Base-by-base conservation (phyloP, 2,113 vertebrate genomes). In the Scartelaos histophorus region DNA sequence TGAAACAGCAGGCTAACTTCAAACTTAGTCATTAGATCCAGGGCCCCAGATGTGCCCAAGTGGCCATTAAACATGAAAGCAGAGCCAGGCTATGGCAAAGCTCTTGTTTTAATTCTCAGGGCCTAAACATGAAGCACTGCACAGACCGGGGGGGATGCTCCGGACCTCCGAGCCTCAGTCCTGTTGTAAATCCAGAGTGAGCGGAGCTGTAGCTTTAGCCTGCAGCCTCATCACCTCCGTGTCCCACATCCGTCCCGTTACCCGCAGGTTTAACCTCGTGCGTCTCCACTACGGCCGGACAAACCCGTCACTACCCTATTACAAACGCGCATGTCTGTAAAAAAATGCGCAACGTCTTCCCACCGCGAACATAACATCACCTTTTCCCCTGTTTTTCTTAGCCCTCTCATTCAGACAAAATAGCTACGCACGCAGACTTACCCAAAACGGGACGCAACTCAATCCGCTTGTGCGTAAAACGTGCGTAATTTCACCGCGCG, bases 391-490 rank as follows among this genome's bases (percentile, higher is more conserved):
- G 2, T 47, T 24, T 47, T 1, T 46, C 46, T 12, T 38, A 74
- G 69, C 75, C 75, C 78, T 88, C 85, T 74, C 74, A 79, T 54
- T 75, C 71, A 83, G 68, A 57, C 69, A 76, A 76, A 85, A 73
- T 62, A 87, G 87, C 82, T 87, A 80, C 88, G 90, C 79, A 86
- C 68, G 68, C 79, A 80, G 34, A 89, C 90, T 90, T 83, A 92
- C 90, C 90, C 19, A 24, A 57, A 57, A 57, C 10, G 70, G 24
- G 80, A 85, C 81, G 74, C 79, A 83, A 79, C 79, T 84, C 71
- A 75, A 51, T 67, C 75, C 85, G 73, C 81, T 76, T 74, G 78
- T 84, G 65, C 45, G 49, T 15, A 29, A 58, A 5, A 11, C 16
- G 29, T n/a, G 62, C 11, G 79, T 1, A 1, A 6, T 2, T 13